These are phyloP conservation scores for Thunnus maccoyii DNA, from an alignment of 2,113 vertebrate genomes.

Conservation along the genomic window DNA sequence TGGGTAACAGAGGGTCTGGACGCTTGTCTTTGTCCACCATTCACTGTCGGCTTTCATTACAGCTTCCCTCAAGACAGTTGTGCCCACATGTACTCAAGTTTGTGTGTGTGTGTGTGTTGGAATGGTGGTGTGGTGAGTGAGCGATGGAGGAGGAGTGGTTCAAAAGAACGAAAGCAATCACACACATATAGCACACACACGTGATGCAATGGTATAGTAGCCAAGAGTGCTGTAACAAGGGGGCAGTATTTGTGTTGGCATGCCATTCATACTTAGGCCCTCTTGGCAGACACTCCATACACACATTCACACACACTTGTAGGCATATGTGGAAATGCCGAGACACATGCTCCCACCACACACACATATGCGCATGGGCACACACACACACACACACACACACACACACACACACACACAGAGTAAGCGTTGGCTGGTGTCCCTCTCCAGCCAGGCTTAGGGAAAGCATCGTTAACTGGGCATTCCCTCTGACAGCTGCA, in stretches of 20 bases:
- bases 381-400: conserved; percentile 12
- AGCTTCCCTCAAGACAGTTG: conserved; percentile 43
- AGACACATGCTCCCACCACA: conserved; percentile 14
- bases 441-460: conserved; percentile 53
- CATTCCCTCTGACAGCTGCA: conserved; percentile 74
- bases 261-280: conserved; percentile 50
- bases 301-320: conserved; percentile 38
- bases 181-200: conserved; percentile 37
- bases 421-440: conserved; percentile 49
- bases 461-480: conserved; percentile 57
- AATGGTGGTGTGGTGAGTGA: conserved; percentile 11
- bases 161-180: conserved; percentile 10
- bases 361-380: neutral
- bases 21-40: conserved; percentile 54
- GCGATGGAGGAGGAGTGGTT: neutral
- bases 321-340: conserved; percentile 45
- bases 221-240: conserved; percentile 25
- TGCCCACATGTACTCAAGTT: neutral
- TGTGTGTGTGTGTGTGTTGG: conserved; percentile 22
- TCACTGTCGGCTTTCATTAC: conserved; percentile 68
- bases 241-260: conserved; percentile 69
- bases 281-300: conserved; percentile 31
- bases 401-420: conserved; percentile 43
- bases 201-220: conserved; percentile 40
- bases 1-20: conserved; percentile 46